Percentiles rank a stretch among this genome's conserved stretches.
phyloP scores from a whole-genome alignment of 2,113 vertebrate species.

The Bombycilla garrulus region DNA sequence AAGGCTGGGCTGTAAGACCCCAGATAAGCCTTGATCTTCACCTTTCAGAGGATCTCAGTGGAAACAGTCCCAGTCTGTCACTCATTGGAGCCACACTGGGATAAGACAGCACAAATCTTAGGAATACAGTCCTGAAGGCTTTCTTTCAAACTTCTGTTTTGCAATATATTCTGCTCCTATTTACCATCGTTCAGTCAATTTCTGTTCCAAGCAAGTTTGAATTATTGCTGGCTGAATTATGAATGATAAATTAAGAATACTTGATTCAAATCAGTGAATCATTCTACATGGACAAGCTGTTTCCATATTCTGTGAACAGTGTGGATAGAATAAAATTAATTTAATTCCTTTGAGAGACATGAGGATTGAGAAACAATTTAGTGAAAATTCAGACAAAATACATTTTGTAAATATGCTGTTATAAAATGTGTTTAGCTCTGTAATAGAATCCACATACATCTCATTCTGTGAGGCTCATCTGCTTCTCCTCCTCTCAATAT shows the following conservation, averaged over 20 bases:
- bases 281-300: constrained; percentile 22
- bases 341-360: constrained; percentile 2
- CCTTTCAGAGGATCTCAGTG: neutral
- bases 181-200: neutral
- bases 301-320: neutral
- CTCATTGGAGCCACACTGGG: neutral
- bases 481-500: neutral
- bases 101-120: neutral
- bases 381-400: neutral
- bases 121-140: neutral
- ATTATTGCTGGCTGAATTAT: constrained; percentile 22
- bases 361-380: constrained; percentile 16
- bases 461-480: neutral
- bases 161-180: neutral
- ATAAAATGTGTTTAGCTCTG: neutral
- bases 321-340: neutral
- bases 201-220: constrained; percentile 1
- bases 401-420: neutral
- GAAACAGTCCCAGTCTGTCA: rapidly evolving
- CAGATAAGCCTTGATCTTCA: neutral
- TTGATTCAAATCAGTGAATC: constrained; percentile 30
- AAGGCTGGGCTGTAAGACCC: neutral
- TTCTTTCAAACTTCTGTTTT: neutral
- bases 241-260: constrained; percentile 18
- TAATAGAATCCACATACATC: neutral